Evolutionary conservation across 2,888 invertebrate species (phyloP).

Genomic region (Pseudanteris insignis): DNA sequence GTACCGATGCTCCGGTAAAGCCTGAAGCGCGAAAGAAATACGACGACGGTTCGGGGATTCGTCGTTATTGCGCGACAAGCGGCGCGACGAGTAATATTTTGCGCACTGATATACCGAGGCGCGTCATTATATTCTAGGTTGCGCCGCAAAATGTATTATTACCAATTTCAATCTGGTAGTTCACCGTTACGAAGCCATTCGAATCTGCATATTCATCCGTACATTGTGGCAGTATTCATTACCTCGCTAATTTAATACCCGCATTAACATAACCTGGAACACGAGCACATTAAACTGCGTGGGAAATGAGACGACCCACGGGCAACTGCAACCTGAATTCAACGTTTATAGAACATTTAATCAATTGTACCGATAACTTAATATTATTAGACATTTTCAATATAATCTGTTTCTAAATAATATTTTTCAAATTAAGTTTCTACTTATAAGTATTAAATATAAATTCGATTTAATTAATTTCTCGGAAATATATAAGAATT

Average conservation of each 20-base stretch:
- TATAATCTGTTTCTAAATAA: too few species aligned
- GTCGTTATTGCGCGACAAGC: constrained; percentile 10
- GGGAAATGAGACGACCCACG: constrained; percentile 7
- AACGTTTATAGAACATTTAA: too few species aligned
- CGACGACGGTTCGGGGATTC: constrained; percentile 19
- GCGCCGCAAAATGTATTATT: constrained; percentile 27
- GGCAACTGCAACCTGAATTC: too few species aligned
- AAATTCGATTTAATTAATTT: too few species aligned
- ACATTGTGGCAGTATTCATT: constrained; percentile 33
- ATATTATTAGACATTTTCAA: too few species aligned
- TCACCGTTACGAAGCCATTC: constrained; percentile 22
- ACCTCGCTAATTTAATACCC: constrained; percentile 29
- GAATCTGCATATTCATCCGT: constrained; percentile 35
- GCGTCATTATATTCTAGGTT: constrained; percentile 22
- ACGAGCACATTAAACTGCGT: constrained; percentile 11
- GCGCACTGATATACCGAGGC: constrained; percentile 11
- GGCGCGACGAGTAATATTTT: constrained; percentile 7
- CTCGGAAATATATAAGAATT: too few species aligned
- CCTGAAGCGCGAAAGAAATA: constrained; percentile 1
- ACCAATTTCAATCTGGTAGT: constrained; percentile 35
- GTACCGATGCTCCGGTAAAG: too few species aligned
- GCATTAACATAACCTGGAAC: constrained; percentile 29
- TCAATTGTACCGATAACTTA: too few species aligned
- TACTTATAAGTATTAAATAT: too few species aligned
- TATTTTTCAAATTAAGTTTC: too few species aligned